A percentile compares a stretch with the other conserved stretches of the same genome.
Evolutionary conservation across 1,140 invertebrate species (phyloP).

Genomic region (Bombus picipes): DNA sequence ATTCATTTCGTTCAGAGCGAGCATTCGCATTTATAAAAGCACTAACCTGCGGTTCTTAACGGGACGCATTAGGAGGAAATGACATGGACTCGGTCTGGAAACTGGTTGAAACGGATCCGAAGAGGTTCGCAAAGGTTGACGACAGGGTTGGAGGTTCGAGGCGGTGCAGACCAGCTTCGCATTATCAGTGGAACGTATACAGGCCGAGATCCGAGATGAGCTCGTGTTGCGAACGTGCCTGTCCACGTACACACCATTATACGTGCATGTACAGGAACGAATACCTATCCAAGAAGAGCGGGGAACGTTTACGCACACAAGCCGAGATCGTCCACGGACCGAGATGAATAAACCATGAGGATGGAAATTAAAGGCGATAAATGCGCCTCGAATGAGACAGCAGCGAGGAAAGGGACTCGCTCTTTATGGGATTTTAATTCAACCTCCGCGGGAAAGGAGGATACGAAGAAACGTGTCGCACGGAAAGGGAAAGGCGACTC

Average conservation of each 20-base stretch:
- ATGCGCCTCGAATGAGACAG: slow-evolving; percentile 75
- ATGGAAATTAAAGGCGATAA: slow-evolving; percentile 81
- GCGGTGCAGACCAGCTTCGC: neutral
- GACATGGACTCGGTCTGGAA: neutral
- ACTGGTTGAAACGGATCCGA: slow-evolving; percentile 11
- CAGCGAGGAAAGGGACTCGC: slow-evolving; percentile 68
- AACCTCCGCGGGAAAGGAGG: slow-evolving; percentile 52
- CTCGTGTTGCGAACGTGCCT: slow-evolving; percentile 33
- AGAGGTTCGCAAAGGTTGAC: slow-evolving; percentile 11
- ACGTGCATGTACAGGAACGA: neutral
- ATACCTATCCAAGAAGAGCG: neutral
- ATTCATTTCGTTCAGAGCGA: neutral
- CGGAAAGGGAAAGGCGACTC: neutral
- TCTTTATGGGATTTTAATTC: slow-evolving; percentile 79
- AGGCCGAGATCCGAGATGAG: slow-evolving; percentile 38
- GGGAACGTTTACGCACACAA: slow-evolving; percentile 36
- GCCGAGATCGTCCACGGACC: slow-evolving; percentile 51
- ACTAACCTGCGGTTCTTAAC: neutral
- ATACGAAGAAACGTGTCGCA: slow-evolving; percentile 27
- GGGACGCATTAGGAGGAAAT: slow-evolving; percentile 13
- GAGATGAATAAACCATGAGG: slow-evolving; percentile 79
- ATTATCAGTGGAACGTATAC: slow-evolving; percentile 18
- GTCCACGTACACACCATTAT: neutral
- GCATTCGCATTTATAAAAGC: slow-evolving; percentile 16
- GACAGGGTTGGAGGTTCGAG: slow-evolving; percentile 25